Percentiles rank a stretch among this genome's conserved stretches.
Evolutionary conservation across 2,797 vertebrate genomes (phyloP).

Genomic region (Rhabdomys pumilio): DNA sequence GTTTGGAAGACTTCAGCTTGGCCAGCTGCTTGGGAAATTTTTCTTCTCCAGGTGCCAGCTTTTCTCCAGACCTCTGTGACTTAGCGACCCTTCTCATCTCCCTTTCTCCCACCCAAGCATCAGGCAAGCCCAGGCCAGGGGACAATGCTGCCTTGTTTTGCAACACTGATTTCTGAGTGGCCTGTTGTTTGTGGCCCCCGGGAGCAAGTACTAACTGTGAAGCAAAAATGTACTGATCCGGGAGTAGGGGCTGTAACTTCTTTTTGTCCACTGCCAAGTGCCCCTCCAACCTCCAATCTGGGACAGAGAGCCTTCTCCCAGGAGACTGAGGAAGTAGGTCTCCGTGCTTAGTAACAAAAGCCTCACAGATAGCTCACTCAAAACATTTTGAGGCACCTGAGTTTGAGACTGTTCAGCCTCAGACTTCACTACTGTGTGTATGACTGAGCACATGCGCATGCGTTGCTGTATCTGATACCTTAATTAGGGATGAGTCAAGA

Average conservation of each 20-base stretch:
- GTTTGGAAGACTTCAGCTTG: not conserved
- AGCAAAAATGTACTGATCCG: conserved; percentile 48
- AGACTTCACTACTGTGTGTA: not conserved
- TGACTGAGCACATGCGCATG: not conserved
- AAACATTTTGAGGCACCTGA: not conserved
- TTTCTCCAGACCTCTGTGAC: conserved; percentile 50
- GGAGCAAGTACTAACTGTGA: conserved; percentile 68
- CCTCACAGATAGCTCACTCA: not conserved
- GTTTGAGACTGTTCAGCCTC: not conserved
- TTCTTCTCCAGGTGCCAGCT: conserved; percentile 78
- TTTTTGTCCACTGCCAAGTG: conserved; percentile 77
- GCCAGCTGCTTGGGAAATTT: conserved; percentile 72
- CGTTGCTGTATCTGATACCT: not conserved
- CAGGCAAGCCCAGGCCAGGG: conserved; percentile 35
- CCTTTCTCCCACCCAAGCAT: conserved; percentile 57
- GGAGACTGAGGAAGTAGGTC: conserved; percentile 11
- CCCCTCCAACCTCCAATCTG: conserved; percentile 66
- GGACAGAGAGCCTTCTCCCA: conserved; percentile 70
- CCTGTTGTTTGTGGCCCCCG: conserved; percentile 74
- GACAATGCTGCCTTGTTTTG: conserved; percentile 80
- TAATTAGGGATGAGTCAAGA: not conserved
- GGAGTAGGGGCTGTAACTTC: conserved; percentile 47
- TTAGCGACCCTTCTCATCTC: conserved; percentile 55
- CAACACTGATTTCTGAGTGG: conserved; percentile 75
- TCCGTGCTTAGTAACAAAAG: not conserved